Evolutionary conservation across 2,888 invertebrate species (phyloP), one percentile per base, ranked within the genome.

Genomic region (Plebejus melissa): DNA sequence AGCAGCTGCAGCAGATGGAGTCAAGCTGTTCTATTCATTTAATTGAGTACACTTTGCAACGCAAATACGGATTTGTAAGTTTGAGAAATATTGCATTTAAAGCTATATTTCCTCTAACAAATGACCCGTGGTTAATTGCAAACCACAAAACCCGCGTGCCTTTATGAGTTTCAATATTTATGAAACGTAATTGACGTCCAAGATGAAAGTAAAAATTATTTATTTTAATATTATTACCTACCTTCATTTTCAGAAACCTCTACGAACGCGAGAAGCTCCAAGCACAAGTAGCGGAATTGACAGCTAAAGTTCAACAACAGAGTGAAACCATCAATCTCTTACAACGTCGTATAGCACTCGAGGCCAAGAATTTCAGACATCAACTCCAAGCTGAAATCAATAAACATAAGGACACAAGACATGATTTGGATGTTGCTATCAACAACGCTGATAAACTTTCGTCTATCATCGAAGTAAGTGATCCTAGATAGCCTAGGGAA

Each of bases 261-360:
- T 94, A 94, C 16, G 97, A 97, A 81, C 94, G 97, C 36, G 97
- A 97, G 82, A 96, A 96, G 81, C 90, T 97, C 9, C 94, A 95
- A 77, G 93, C 95, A 7, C 95, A 96, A 85, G 87, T 96, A 71
- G 87, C 92, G 4, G 94, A 95, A 57, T 84, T 95, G 28, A 93
- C 94, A 32, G 84, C 88, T 0, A 94, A 94, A 74, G 91, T 94
- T 5, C 95, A 95, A 76, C 94, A 95, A 77, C 96, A 96, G 79
- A 94, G 94, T 65, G 95, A 96, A 77, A 91, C 88, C 0, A 94
- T 96, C 77, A 94, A 91, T 77, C 93, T 94, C 79, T 90, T 97
- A 78, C 95, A 96, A 76, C 94, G 97, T 69, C 96, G 96, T 81
- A 87, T 97, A 16, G 94, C 95, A 77, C 88, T 97, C 57, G 97